phyloP scores from a whole-genome alignment of 2,797 vertebrate species.

The Chrysocyon brachyurus region DNA sequence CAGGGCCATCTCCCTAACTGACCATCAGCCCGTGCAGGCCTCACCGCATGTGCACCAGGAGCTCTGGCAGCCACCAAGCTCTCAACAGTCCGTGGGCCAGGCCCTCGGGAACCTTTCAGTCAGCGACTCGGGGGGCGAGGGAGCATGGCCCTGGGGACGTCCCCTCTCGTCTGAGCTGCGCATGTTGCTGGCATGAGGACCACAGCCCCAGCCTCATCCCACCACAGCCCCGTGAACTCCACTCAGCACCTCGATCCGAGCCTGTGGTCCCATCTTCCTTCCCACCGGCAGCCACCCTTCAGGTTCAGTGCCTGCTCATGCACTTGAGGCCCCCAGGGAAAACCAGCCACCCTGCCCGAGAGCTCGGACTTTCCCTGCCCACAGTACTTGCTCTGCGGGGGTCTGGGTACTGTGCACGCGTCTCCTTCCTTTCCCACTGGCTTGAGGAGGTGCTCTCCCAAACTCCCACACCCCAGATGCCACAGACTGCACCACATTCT shows the following conservation, averaged over 20 bases:
- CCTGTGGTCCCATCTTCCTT: too few relatives aligned
- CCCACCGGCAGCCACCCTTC: not conserved
- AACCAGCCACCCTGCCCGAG: fast-evolving
- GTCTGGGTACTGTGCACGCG: not conserved
- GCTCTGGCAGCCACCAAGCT: too few relatives aligned
- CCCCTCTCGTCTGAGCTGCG: not conserved
- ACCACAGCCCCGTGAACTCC: not conserved
- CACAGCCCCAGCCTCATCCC: not conserved
- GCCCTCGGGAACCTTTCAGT: not conserved
- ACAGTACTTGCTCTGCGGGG: not conserved
- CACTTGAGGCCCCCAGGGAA: not conserved
- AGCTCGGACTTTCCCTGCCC: not conserved
- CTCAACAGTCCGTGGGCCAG: not conserved
- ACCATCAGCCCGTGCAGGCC: too few relatives aligned
- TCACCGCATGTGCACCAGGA: too few relatives aligned
- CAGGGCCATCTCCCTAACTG: too few relatives aligned
- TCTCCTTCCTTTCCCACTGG: not conserved
- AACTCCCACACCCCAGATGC: not conserved
- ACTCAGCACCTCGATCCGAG: not conserved
- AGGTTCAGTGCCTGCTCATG: not conserved
- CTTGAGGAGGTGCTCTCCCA: not conserved
- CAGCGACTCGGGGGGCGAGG: fast-evolving
- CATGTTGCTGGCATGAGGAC: not conserved
- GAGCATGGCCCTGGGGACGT: not conserved
- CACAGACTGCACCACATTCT: not conserved